Evolutionary conservation across 2,113 vertebrate genomes (phyloP).

Genomic region (Corynorhinus townsendii): DNA sequence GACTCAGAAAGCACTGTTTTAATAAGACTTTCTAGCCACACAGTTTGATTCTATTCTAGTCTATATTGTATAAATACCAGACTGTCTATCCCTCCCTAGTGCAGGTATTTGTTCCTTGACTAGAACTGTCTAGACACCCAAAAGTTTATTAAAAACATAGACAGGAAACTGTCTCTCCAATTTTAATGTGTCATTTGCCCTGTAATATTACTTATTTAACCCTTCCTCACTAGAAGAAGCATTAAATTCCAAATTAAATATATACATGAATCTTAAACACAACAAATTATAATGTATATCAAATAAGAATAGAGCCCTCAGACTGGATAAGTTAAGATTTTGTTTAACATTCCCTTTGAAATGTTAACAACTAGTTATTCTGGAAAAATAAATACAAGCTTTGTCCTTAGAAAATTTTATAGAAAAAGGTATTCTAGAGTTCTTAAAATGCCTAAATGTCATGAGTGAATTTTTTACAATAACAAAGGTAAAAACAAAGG

Average conservation of each 20-base stretch:
- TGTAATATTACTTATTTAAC: background rate
- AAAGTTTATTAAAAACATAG: slow-evolving; percentile 42
- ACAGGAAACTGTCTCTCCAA: background rate
- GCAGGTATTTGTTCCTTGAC: slow-evolving; percentile 45
- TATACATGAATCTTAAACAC: background rate
- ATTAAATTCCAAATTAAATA: slow-evolving; percentile 15
- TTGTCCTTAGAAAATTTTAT: background rate
- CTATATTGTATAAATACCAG: slow-evolving; percentile 28
- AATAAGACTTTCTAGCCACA: background rate
- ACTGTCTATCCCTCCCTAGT: background rate
- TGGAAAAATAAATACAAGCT: background rate
- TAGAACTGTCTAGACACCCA: slow-evolving; percentile 43
- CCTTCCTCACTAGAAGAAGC: background rate
- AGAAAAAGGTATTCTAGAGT: slow-evolving; percentile 21
- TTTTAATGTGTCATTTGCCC: background rate
- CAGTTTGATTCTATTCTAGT: slow-evolving; percentile 35
- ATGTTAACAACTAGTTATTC: background rate
- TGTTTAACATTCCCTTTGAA: background rate
- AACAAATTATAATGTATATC: background rate
- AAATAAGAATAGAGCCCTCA: background rate
- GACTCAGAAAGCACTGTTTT: background rate
- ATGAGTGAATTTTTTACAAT: slow-evolving; percentile 11
- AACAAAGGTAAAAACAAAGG: background rate
- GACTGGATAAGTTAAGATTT: background rate
- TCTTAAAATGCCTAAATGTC: slow-evolving; percentile 14